phyloP scores from a whole-genome alignment of 2,113 vertebrate species.

The Oreochromis aureus region DNA sequence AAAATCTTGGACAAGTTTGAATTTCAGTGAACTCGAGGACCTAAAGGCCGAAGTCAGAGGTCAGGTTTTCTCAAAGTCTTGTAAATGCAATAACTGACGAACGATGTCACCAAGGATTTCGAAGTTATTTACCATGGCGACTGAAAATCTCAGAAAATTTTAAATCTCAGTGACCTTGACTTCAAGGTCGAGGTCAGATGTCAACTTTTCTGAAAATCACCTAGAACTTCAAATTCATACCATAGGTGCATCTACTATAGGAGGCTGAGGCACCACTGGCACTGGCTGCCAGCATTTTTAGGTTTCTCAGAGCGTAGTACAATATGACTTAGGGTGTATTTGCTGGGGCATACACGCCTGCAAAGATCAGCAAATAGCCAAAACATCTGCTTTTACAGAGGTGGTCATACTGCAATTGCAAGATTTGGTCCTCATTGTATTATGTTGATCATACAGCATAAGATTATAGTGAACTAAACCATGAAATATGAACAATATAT shows the following conservation, averaged over 20 bases:
- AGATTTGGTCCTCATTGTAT: not conserved
- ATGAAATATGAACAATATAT: not conserved
- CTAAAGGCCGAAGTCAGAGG: not conserved
- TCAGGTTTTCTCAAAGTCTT: not conserved
- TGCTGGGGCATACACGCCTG: accelerated
- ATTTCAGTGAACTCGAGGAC: not conserved
- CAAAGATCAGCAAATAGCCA: not conserved
- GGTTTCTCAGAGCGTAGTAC: accelerated
- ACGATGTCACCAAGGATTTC: not conserved
- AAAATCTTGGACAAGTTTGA: not conserved
- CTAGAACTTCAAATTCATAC: not conserved
- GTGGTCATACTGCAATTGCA: not conserved
- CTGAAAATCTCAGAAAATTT: accelerated
- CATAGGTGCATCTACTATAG: accelerated
- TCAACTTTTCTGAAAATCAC: not conserved
- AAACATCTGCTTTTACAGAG: not conserved
- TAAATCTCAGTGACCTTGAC: not conserved
- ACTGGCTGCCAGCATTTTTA: not conserved
- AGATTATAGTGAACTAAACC: not conserved
- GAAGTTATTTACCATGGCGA: accelerated
- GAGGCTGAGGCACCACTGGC: not conserved
- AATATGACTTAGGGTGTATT: not conserved
- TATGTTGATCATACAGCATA: not conserved
- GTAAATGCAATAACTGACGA: not conserved
- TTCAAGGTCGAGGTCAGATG: not conserved